Conservation (phyloP, 2,113 vertebrate species). For the Athene cunicularia region DNA sequence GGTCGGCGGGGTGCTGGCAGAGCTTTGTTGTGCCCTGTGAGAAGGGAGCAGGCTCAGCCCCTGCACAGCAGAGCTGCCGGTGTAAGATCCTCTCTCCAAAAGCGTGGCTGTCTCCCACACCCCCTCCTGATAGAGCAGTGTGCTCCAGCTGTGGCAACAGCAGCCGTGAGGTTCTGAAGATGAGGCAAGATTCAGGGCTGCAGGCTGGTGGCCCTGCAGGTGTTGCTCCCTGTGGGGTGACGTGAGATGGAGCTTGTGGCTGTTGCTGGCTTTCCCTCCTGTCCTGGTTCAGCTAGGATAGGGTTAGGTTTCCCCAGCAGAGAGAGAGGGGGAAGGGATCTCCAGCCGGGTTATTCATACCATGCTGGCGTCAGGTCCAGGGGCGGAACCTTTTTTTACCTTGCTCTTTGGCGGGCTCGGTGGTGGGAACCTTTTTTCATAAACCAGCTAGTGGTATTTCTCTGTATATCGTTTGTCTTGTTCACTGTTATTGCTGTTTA, state of each 20-base stretch:
- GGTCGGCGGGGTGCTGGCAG: not conserved
- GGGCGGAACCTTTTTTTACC: too few species aligned
- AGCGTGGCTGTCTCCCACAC: accelerated
- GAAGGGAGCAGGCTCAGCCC: not conserved
- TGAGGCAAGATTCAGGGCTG: not conserved
- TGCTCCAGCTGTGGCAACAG: not conserved
- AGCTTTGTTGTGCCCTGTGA: not conserved
- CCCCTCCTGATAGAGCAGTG: accelerated
- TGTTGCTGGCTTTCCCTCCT: not conserved
- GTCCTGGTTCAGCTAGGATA: too few species aligned
- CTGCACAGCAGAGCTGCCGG: accelerated
- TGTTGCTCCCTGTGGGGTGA: not conserved
- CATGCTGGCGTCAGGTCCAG: too few species aligned
- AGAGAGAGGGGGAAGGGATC: too few species aligned
- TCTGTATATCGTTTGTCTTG: too few species aligned
- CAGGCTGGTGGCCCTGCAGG: not conserved
- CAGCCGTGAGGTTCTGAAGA: accelerated
- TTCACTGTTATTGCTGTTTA: too few species aligned
- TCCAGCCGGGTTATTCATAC: too few species aligned
- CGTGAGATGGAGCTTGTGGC: not conserved
- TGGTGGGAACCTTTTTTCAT: too few species aligned
- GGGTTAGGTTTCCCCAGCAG: too few species aligned
- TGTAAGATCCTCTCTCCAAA: accelerated
- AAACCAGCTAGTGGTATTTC: too few species aligned
- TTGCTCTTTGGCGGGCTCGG: too few species aligned